Evolutionary conservation across 2,888 invertebrate species (phyloP), one percentile per base, ranked within the genome.

Genomic region (Xestia xanthographa): DNA sequence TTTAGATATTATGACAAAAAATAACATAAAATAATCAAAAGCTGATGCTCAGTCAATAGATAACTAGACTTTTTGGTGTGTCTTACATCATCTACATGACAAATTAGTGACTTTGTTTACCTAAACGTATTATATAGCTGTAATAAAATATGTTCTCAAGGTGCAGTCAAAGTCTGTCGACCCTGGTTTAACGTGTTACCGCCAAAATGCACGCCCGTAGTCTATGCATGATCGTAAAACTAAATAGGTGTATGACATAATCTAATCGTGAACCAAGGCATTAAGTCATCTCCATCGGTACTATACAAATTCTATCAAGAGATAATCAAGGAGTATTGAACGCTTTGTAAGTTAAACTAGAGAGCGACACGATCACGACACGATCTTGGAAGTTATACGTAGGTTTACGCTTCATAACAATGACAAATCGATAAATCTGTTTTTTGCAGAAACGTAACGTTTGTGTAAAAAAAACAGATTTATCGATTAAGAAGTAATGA

Each of bases 201-300:
- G 48, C 60, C 69, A 73, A 65, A 79, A 72, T 79, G 68, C 65
- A 79, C 58, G 68, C 72, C 63, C 26, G 22, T 20, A n/a, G 11
- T 34, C 34, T 62, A 38, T 26, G 34, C 26, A 66, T 67, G 72
- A 68, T 41, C n/a, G 20, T 50, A 5, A 2, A 34, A 43, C 50
- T 66, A 79, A 68, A 50, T 50, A n/a, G 29, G n/a, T 22, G 17
- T 58, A 58, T 50, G 56, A 65, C n/a, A 58, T 56, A 48, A 68
- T 22, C 14, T 34, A 5, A 14, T 11, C 50, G 50, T 53, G 11
- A n/a, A n/a, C n/a, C n/a, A n/a, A n/a, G n/a, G n/a, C n/a, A n/a
- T n/a, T n/a, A n/a, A n/a, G n/a, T n/a, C n/a, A n/a, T n/a, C n/a
- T n/a, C n/a, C 45, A 6, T 9, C 29, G 2, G 0, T 22, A 48